These are phyloP conservation scores for Schizopygopsis malacanthus DNA, from an alignment of 2,797 vertebrate genomes.

Conservation along the genomic window DNA sequence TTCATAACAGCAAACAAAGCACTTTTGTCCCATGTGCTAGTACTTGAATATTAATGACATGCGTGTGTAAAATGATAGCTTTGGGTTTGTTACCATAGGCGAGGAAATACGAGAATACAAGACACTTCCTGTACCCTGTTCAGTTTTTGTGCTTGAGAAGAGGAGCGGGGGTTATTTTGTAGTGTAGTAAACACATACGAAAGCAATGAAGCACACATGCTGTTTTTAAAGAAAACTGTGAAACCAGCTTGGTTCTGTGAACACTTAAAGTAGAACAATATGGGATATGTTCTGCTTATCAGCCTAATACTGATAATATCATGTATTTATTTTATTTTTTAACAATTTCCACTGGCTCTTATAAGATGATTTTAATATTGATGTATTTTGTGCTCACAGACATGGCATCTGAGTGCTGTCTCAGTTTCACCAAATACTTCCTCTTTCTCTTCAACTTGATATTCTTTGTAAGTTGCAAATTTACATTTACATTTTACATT, in stretches of 20 bases:
- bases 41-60: slow-evolving; percentile 48
- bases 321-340: background rate
- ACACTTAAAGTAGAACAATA: background rate
- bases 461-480: slow-evolving; percentile 66
- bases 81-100: slow-evolving; percentile 40
- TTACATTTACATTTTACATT: too few species aligned
- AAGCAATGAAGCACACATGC: slow-evolving; percentile 27
- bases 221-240: slow-evolving; percentile 1
- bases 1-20: slow-evolving; percentile 40
- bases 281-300: background rate
- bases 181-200: slow-evolving; percentile 6
- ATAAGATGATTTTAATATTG: background rate
- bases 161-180: slow-evolving; percentile 15
- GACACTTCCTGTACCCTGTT: slow-evolving; percentile 37
- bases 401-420: slow-evolving; percentile 63
- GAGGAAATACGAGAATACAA: slow-evolving; percentile 54
- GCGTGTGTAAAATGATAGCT: slow-evolving; percentile 50
- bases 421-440: slow-evolving; percentile 67
- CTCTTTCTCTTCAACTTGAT: slow-evolving; percentile 69
- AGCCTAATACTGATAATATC: background rate
- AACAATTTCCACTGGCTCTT: background rate
- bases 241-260: slow-evolving; percentile 2
- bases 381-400: slow-evolving; percentile 50
- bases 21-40: slow-evolving; percentile 23
- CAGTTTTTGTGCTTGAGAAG: slow-evolving; percentile 37